A percentile compares a stretch with the other conserved stretches of the same genome.
These are phyloP conservation scores for Temnothorax ravouxi DNA, from an alignment of 2,888 invertebrate genomes.

Conservation along the genomic window DNA sequence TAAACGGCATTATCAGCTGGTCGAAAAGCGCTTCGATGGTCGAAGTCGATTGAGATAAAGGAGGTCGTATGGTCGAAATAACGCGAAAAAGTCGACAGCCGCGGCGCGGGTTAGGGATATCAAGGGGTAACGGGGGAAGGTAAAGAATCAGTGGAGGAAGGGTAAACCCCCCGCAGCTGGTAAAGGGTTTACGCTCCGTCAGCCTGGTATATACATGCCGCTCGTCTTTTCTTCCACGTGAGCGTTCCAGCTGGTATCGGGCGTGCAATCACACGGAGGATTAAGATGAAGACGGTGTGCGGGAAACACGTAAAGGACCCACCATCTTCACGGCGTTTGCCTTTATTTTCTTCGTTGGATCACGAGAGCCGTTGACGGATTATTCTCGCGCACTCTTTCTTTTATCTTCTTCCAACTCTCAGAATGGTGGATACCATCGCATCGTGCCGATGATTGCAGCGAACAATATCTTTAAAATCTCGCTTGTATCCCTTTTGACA, in stretches of 20 bases:
- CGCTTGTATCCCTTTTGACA: not conserved
- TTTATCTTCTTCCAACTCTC: slow-evolving; percentile 57
- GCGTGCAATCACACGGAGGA: slow-evolving; percentile 85
- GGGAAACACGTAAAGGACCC: slow-evolving; percentile 69
- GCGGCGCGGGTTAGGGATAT: slow-evolving; percentile 1
- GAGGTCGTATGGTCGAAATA: slow-evolving; percentile 34
- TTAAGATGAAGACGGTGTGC: slow-evolving; percentile 81
- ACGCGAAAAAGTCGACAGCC: slow-evolving; percentile 45
- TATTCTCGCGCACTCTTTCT: slow-evolving; percentile 73
- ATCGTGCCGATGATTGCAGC: not conserved
- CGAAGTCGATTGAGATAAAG: slow-evolving; percentile 37
- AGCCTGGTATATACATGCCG: slow-evolving; percentile 81
- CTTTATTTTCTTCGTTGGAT: slow-evolving; percentile 73
- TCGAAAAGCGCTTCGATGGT: slow-evolving; percentile 78
- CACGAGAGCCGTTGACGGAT: slow-evolving; percentile 80
- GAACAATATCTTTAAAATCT: slow-evolving; percentile 25
- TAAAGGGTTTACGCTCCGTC: slow-evolving; percentile 84
- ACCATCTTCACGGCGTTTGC: slow-evolving; percentile 68
- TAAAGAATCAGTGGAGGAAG: slow-evolving; percentile 62
- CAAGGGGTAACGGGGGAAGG: slow-evolving; percentile 37
- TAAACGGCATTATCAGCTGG: slow-evolving; percentile 47
- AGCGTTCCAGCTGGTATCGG: slow-evolving; percentile 84
- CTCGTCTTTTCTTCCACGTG: slow-evolving; percentile 84
- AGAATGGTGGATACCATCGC: not conserved
- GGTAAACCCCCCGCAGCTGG: slow-evolving; percentile 83